Evolutionary conservation across 2,888 invertebrate species (phyloP), one percentile per base, ranked within the genome.

Genomic region (Apantesis nais): DNA sequence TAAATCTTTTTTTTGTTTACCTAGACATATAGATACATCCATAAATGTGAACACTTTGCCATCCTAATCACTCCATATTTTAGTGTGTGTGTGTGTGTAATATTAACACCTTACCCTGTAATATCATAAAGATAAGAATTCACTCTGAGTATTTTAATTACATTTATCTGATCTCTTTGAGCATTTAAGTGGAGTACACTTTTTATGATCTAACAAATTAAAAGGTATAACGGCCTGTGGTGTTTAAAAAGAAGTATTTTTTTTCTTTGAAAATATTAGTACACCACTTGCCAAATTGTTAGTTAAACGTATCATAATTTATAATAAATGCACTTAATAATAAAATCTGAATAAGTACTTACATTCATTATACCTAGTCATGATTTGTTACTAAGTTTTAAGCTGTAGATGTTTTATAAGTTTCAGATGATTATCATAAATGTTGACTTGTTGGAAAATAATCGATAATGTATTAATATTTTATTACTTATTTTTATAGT

Each of bases 81-180:
- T 58, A 63, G 48, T 29, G 16, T 39, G 48, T 41, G 48, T 29
- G 16, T 39, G 48, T 41, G 41, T 71, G 67, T 74, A 71, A 72
- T 67, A 58, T 44, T 62, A 78, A 64, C 62, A 67, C 68, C 62
- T 75, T 71, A 44, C 12, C 67, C 63, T 74, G 67, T 73, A 71
- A 70, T 78, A 62, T 60, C 62, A 52, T 67, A 70, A 68, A 72
- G 66, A 81, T 81, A 72, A 78, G 79, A 71, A 74, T 62, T 63
- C 60, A 41, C 70, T 68, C 74, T 76, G 73, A 78, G 74, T 74
- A 78, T 78, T 76, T 78, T 78, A 78, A 78, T 78, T 81, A 62
- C 71, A 69, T 78, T 78, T 81, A 78, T 78, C 79, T 81, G 81
- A 81, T 78, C 81, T 73, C 37, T 62, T 61, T 63, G 61, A 80